Percentiles rank a stretch among this genome's conserved stretches.
These are phyloP conservation scores for honey bee (Apis mellifera) DNA, from an alignment of 1,140 invertebrate species.

Conservation along the genomic window Amel_HAv3.1 CM009935.2:3288501-3289000, in stretches of 20 bases:
- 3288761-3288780: not conserved
- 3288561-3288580: too few relatives aligned
- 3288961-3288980: not conserved
- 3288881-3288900: not conserved
- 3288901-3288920: constrained; percentile 15
- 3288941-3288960: not conserved
- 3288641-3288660: too few relatives aligned
- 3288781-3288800: not conserved
- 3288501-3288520: too few relatives aligned
- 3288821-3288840: not conserved
- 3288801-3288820: not conserved
- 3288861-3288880: not conserved
- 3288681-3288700: too few relatives aligned
- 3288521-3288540: too few relatives aligned
- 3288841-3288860: constrained; percentile 5
- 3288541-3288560: too few relatives aligned
- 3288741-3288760: not conserved
- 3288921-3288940: constrained; percentile 17
- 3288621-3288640: too few relatives aligned
- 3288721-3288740: not conserved
- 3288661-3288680: not conserved
- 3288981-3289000: not conserved
- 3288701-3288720: too few relatives aligned
- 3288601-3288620: too few relatives aligned
- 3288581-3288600: too few relatives aligned